These are phyloP conservation scores for Hyla sarda DNA, from an alignment of 2,113 vertebrate species.

Conservation along the genomic window DNA sequence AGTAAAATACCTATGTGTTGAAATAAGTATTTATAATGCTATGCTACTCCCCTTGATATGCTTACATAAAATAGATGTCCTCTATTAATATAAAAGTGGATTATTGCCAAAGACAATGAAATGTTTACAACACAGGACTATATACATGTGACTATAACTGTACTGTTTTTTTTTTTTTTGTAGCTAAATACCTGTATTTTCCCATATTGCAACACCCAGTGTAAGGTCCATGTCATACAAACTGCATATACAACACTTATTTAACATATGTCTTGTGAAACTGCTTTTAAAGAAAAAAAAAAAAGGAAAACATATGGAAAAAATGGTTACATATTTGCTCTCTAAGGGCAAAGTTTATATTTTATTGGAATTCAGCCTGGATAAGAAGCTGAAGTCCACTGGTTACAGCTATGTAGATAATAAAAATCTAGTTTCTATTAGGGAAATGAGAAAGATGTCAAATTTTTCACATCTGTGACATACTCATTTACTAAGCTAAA, in stretches of 20 bases:
- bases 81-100: too few relatives aligned
- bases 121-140: not conserved
- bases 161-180: too few relatives aligned
- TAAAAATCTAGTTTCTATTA: not conserved
- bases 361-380: not conserved
- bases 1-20: too few relatives aligned
- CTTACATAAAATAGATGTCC: too few relatives aligned
- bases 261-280: not conserved
- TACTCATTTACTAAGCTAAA: too few relatives aligned
- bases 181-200: not conserved
- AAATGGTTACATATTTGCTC: slow-evolving; percentile 38
- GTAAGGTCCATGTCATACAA: not conserved
- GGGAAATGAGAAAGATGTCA: too few relatives aligned
- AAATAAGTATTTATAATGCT: too few relatives aligned
- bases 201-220: not conserved
- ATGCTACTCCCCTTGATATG: too few relatives aligned
- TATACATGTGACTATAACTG: not conserved
- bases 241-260: not conserved
- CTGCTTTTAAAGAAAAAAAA: too few relatives aligned
- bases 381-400: not conserved
- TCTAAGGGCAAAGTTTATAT: slow-evolving; percentile 17
- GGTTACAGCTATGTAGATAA: not conserved
- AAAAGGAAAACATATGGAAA: not conserved
- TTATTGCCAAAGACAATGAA: not conserved
- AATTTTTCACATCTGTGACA: not conserved